These are phyloP conservation scores for Neoscelio sp. DNA, from an alignment of 2,888 invertebrate species.

Conservation along the genomic window DNA sequence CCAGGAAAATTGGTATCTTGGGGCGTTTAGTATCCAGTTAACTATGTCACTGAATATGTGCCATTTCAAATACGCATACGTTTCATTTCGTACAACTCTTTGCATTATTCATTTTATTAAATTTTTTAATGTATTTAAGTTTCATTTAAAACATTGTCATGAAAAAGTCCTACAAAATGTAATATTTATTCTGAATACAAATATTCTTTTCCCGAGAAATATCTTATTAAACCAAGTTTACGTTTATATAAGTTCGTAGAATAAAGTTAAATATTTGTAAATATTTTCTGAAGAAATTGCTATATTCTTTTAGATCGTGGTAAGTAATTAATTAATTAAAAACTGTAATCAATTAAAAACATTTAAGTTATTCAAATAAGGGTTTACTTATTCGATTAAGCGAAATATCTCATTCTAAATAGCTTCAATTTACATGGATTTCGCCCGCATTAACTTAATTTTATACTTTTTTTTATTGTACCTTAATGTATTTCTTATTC, in stretches of 20 bases:
- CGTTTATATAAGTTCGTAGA: too few relatives aligned
- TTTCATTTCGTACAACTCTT: conserved; percentile 2
- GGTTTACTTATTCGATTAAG: neutral
- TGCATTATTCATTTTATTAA: too few relatives aligned
- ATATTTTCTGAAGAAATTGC: too few relatives aligned
- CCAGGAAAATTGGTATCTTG: conserved; percentile 60
- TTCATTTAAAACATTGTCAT: too few relatives aligned
- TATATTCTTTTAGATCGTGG: too few relatives aligned
- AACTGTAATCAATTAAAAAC: conserved; percentile 24
- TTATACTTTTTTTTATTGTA: conserved; percentile 27
- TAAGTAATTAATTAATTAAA: too few relatives aligned
- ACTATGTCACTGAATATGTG: conserved; percentile 29
- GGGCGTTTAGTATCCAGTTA: conserved; percentile 47
- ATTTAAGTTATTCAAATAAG: conserved; percentile 23
- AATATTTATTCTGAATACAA: too few relatives aligned
- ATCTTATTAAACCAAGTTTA: too few relatives aligned
- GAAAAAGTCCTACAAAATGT: too few relatives aligned
- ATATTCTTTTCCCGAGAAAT: too few relatives aligned
- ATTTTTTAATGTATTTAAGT: too few relatives aligned
- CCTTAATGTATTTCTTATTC: conserved; percentile 1
- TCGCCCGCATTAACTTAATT: conserved; percentile 20
- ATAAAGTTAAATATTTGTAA: too few relatives aligned
- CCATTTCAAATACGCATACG: conserved; percentile 9
- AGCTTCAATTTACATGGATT: conserved; percentile 34
- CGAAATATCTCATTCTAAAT: conserved; percentile 22